These are phyloP conservation scores for Temnothorax unifasciatus DNA, from an alignment of 2,888 invertebrate species.

Conservation along the genomic window DNA sequence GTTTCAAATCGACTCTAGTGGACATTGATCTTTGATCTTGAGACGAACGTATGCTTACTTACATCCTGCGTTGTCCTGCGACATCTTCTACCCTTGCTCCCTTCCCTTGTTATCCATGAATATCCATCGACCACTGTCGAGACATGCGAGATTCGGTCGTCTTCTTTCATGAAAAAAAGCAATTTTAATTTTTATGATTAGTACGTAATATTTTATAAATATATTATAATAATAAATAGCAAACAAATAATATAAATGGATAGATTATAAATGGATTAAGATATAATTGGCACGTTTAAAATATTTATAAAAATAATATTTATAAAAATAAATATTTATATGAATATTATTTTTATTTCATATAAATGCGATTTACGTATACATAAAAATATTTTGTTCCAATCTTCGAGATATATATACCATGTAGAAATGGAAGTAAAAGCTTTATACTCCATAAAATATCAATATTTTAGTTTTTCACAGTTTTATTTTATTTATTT, in stretches of 20 bases:
- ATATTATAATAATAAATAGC: neutral
- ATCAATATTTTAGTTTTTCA: too few species aligned
- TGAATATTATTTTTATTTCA: neutral
- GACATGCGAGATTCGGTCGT: conserved; percentile 32
- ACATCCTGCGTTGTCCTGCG: conserved; percentile 67
- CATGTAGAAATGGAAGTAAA: too few species aligned
- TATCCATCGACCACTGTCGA: conserved; percentile 28
- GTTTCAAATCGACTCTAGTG: conserved; percentile 77
- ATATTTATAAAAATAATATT: too few species aligned
- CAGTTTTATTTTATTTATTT: too few species aligned
- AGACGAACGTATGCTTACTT: conserved; percentile 72
- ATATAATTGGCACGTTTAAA: neutral
- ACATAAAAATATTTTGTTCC: neutral
- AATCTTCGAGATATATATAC: neutral
- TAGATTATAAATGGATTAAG: neutral
- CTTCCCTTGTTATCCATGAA: conserved; percentile 4
- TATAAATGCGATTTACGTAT: neutral
- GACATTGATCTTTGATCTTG: conserved; percentile 79
- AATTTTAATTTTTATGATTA: conserved; percentile 1
- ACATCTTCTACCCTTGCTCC: conserved; percentile 60
- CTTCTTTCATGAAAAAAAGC: neutral
- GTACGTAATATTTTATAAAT: neutral
- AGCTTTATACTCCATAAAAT: too few species aligned
- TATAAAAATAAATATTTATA: neutral
- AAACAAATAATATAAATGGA: neutral